phyloP scores from a whole-genome alignment of 2,888 invertebrate genomes.

The Ceramica pisi region DNA sequence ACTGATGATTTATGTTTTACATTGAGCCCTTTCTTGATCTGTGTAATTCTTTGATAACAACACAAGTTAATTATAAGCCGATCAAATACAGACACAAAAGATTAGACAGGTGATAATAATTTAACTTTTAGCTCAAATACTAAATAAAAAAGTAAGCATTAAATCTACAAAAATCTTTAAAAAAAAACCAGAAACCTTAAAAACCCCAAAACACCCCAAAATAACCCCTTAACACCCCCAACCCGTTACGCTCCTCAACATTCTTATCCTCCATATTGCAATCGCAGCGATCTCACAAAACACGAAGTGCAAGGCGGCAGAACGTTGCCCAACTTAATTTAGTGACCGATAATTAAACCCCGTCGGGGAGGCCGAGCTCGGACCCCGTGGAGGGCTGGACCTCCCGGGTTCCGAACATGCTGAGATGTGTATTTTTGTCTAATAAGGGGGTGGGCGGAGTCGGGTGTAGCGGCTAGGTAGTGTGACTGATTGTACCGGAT shows the following conservation, averaged over 20 bases:
- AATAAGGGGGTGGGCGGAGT: slow-evolving; percentile 69
- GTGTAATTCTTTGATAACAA: too few species aligned
- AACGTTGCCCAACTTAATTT: slow-evolving; percentile 76
- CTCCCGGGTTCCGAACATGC: slow-evolving; percentile 77
- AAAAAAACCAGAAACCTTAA: not conserved
- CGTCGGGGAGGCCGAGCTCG: slow-evolving; percentile 55
- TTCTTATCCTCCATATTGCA: slow-evolving; percentile 65
- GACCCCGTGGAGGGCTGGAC: slow-evolving; percentile 50
- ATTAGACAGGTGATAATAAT: too few species aligned
- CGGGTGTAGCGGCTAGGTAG: slow-evolving; percentile 5
- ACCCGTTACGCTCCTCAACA: slow-evolving; percentile 52
- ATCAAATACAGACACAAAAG: too few species aligned
- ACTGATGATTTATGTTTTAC: too few species aligned
- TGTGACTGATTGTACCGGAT: slow-evolving; percentile 42
- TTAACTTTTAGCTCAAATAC: too few species aligned
- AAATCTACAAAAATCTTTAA: not conserved
- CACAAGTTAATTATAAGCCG: too few species aligned
- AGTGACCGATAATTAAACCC: slow-evolving; percentile 79
- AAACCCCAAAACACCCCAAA: not conserved
- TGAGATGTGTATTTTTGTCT: slow-evolving; percentile 84
- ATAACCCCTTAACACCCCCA: slow-evolving; percentile 8
- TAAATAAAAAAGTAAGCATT: too few species aligned
- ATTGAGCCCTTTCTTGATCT: too few species aligned
- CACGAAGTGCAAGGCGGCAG: slow-evolving; percentile 76
- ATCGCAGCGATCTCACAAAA: slow-evolving; percentile 70